Conservation (phyloP, 2,113 vertebrate species). For the Seriola dumerili region DNA sequence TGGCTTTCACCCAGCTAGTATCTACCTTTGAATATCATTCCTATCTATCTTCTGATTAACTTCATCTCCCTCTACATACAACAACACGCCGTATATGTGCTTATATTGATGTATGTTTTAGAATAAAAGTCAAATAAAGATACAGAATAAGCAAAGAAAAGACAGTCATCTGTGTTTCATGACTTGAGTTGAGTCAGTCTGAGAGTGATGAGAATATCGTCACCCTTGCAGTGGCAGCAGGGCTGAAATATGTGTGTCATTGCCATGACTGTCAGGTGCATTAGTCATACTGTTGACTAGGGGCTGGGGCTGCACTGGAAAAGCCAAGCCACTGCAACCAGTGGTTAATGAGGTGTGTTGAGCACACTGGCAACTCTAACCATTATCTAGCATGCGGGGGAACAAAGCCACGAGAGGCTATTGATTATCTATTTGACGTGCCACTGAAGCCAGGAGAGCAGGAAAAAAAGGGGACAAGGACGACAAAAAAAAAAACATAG, state of each 20-base stretch:
- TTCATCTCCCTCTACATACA: not conserved
- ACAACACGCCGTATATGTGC: not conserved
- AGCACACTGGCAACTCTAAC: slow-evolving; percentile 65
- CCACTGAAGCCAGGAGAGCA: slow-evolving; percentile 49
- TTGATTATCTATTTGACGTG: slow-evolving; percentile 77
- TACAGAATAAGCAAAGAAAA: not conserved
- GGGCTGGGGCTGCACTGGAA: slow-evolving; percentile 46
- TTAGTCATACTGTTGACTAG: slow-evolving; percentile 64
- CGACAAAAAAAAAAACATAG: not conserved
- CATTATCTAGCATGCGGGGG: slow-evolving; percentile 66
- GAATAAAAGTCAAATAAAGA: not conserved
- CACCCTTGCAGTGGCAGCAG: slow-evolving; percentile 9
- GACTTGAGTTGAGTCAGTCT: slow-evolving; percentile 1
- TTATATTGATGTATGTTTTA: not conserved
- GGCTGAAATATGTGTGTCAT: slow-evolving; percentile 67
- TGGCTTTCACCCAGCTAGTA: not conserved
- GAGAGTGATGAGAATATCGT: slow-evolving; percentile 10
- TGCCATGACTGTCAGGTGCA: slow-evolving; percentile 69
- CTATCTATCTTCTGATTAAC: not conserved
- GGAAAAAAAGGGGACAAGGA: slow-evolving; percentile 19
- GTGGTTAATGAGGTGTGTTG: slow-evolving; percentile 78
- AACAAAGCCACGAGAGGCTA: slow-evolving; percentile 60
- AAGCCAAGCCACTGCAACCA: slow-evolving; percentile 62
- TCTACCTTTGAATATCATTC: not conserved
- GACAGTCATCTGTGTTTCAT: not conserved